phyloP scores from a whole-genome alignment of 2,888 invertebrate genomes.

The Ichneumon xanthorius region DNA sequence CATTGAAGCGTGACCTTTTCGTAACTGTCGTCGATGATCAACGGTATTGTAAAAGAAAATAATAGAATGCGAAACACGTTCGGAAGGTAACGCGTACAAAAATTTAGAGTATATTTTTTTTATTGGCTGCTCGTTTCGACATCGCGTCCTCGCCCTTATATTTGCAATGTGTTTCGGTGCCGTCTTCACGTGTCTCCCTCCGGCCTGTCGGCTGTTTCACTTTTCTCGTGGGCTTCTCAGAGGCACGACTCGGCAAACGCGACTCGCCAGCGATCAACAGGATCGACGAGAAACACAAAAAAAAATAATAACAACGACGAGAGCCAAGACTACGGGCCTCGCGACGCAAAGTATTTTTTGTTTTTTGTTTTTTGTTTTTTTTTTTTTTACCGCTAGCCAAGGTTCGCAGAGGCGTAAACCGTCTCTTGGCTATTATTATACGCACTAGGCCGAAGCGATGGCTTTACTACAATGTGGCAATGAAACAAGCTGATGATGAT shows the following conservation, averaged over 20 bases:
- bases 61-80: conserved; percentile 31
- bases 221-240: neutral
- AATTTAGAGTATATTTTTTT: neutral
- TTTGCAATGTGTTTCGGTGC: conserved; percentile 23
- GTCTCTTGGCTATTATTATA: conserved; percentile 18
- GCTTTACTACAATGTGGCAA: neutral
- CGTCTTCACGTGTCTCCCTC: conserved; percentile 22
- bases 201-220: conserved; percentile 3
- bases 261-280: neutral
- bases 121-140: conserved; percentile 1
- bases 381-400: conserved; percentile 11
- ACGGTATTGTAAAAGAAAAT: conserved; percentile 13
- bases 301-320: conserved; percentile 12
- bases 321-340: neutral
- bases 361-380: neutral
- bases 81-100: conserved; percentile 29
- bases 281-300: neutral
- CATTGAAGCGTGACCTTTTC: conserved; percentile 31
- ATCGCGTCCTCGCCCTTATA: conserved; percentile 49
- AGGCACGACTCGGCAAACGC: conserved; percentile 2
- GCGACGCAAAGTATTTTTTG: conserved; percentile 1
- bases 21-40: conserved; percentile 21
- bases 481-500: conserved; percentile 14
- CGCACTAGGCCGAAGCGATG: conserved; percentile 4
- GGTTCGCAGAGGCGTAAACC: conserved; percentile 29